Percentiles rank a stretch among this genome's conserved stretches.
Conservation (phyloP, 2,888 invertebrate species). For the Aspidiotus destructor region DNA sequence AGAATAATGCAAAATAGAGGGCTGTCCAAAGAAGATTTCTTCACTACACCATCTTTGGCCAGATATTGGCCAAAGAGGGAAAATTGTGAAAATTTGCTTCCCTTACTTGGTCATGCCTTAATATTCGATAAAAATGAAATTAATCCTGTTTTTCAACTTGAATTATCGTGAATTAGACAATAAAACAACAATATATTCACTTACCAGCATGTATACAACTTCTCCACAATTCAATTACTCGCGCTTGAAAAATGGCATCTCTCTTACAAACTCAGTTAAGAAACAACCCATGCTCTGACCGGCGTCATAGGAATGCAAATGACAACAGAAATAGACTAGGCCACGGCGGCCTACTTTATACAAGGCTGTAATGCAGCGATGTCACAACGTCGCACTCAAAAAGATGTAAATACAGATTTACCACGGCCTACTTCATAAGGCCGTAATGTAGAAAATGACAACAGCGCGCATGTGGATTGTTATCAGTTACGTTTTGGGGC, state of each 20-base stretch:
- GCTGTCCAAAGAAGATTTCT: not conserved
- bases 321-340: not conserved
- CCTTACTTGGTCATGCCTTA: not conserved
- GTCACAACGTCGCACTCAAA: no score
- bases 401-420: no score
- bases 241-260: not conserved
- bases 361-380: no score
- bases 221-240: not conserved
- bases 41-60: not conserved
- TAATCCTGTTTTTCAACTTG: not conserved
- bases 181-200: not conserved
- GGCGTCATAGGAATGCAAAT: not conserved
- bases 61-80: not conserved
- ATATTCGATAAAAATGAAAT: not conserved
- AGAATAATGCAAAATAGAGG: not conserved
- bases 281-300: conserved; percentile 1
- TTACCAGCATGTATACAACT: not conserved
- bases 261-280: not conserved
- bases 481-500: no score
- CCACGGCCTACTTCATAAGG: no score
- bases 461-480: no score
- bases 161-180: not conserved
- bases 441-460: no score
- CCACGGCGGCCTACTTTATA: no score
- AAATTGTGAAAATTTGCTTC: not conserved